Evolutionary conservation across 2,797 vertebrate species (phyloP).

Genomic region (Fundulus diaphanus): DNA sequence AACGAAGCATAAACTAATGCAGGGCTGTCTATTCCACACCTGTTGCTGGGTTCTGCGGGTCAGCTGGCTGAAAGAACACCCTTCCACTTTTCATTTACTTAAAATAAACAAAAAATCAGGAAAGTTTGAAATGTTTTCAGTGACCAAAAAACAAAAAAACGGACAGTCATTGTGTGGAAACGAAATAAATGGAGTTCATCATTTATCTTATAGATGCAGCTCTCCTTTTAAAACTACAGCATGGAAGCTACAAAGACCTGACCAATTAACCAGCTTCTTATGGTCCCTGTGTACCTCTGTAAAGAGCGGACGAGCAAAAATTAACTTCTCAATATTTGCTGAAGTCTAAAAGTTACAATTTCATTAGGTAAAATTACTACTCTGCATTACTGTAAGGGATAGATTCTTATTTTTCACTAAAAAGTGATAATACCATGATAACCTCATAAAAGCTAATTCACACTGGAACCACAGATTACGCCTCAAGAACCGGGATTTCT

Average conservation of each 20-base stretch:
- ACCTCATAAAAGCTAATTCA: background rate
- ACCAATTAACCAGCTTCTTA: background rate
- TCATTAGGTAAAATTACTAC: background rate
- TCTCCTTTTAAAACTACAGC: background rate
- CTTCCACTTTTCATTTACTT: background rate
- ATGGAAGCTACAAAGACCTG: background rate
- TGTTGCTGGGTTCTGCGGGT: background rate
- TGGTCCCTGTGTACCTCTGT: background rate
- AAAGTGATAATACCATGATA: background rate
- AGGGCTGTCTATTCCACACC: background rate
- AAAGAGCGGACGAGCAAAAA: background rate
- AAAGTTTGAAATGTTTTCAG: background rate
- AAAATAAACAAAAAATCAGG: background rate
- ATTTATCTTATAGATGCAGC: no score
- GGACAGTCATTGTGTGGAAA: background rate
- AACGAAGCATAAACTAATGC: background rate
- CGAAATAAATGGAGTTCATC: background rate
- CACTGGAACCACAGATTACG: background rate
- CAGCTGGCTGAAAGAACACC: background rate
- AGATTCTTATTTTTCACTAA: no score
- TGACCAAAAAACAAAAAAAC: no score
- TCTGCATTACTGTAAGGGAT: no score
- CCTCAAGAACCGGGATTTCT: slow-evolving; percentile 4
- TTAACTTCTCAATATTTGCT: background rate
- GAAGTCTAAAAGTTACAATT: background rate